Evolutionary conservation across 2,888 invertebrate species (phyloP), one percentile per base, ranked within the genome.

Genomic region (Isoperla grammatica): DNA sequence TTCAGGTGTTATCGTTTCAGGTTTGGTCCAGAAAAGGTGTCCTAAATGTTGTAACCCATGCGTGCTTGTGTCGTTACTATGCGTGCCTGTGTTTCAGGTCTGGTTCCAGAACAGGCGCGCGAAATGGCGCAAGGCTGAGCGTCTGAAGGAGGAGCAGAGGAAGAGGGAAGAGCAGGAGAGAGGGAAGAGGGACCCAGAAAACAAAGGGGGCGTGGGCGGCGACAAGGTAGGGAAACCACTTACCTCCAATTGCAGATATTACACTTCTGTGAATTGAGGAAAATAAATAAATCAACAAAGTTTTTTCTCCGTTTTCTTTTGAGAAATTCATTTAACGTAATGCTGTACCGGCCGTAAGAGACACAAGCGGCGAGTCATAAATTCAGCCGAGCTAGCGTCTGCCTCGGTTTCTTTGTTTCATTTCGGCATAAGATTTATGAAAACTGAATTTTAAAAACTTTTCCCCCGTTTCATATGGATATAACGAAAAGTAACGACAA

Each of bases 21-120:
- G n/a, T n/a, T n/a, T n/a, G n/a, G n/a, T n/a, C n/a, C n/a, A n/a
- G n/a, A n/a, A n/a, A n/a, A n/a, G n/a, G n/a, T n/a, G n/a, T n/a
- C n/a, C n/a, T n/a, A n/a, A n/a, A n/a, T n/a, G n/a, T n/a, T n/a
- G n/a, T n/a, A n/a, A n/a, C n/a, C n/a, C n/a, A n/a, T n/a, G n/a
- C n/a, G n/a, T n/a, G n/a, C n/a, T n/a, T n/a, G n/a, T n/a, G n/a
- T n/a, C n/a, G n/a, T n/a, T n/a, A n/a, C n/a, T n/a, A n/a, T n/a
- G n/a, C 8, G 57, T 57, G 53, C 29, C 29, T 60, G 59, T 63
- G 43, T 72, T 71, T 2, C 75, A 93, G 93, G 93, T 93, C 35
- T 94, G 93, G 93, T 93, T 93, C 73, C 93, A 94, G 81, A 94
- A 94, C 71, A 82, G 94, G 45, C 80, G 94, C 61, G 94, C 94